phyloP scores from a whole-genome alignment of 2,113 vertebrate genomes.

The Lipophrys pholis region DNA sequence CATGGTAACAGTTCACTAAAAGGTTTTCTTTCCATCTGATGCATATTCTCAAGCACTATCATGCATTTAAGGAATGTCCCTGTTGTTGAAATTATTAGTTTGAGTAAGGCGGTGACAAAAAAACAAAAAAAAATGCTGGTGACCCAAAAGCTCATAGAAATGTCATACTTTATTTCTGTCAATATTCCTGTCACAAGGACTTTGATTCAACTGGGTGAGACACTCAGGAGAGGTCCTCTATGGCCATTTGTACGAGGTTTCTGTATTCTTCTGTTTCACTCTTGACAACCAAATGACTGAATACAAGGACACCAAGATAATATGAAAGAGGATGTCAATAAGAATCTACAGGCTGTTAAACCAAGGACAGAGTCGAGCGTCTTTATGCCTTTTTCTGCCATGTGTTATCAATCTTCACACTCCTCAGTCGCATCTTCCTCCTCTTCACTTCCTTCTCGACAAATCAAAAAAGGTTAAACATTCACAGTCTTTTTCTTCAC shows the following conservation, averaged over 20 bases:
- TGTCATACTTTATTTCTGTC: neutral
- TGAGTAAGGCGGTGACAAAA: neutral
- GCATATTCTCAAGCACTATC: neutral
- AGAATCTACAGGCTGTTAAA: conserved; percentile 12
- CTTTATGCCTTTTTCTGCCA: conserved; percentile 9
- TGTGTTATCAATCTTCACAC: conserved; percentile 4
- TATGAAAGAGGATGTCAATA: conserved; percentile 23
- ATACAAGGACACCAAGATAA: conserved; percentile 7
- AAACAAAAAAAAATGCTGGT: neutral
- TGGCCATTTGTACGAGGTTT: conserved; percentile 15
- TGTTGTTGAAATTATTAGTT: neutral
- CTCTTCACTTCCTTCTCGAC: conserved; percentile 22
- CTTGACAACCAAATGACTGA: conserved; percentile 7
- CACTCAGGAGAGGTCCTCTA: conserved; percentile 6
- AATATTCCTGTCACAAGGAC: conserved; percentile 3
- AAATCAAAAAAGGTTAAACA: conserved; percentile 25
- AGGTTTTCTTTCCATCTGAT: conserved; percentile 10
- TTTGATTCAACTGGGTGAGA: conserved; percentile 20
- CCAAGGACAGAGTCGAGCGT: conserved; percentile 15
- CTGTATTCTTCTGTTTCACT: conserved; percentile 10
- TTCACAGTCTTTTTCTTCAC: conserved; percentile 1
- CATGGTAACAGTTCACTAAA: neutral
- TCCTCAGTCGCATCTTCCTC: neutral
- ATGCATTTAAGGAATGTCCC: neutral
- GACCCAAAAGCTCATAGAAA: neutral